Conservation (phyloP, 2,797 vertebrate species). For the Anguilla pacifica region DNA sequence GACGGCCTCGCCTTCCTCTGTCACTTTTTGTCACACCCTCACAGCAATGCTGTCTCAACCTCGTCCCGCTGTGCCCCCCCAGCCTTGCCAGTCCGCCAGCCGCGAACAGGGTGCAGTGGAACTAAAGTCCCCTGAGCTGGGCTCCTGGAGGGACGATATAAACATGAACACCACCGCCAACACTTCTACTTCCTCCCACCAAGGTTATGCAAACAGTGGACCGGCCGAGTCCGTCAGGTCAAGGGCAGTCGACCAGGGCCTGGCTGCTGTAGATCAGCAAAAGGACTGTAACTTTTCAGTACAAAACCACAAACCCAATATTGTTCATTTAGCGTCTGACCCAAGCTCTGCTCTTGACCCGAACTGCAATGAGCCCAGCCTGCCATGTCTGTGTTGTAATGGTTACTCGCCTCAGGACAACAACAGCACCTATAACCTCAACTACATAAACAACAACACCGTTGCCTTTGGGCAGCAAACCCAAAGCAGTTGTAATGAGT, state of each 20-base stretch:
- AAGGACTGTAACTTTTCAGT: constrained; percentile 55
- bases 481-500: constrained; percentile 57
- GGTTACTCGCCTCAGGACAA: constrained; percentile 76
- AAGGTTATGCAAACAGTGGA: constrained; percentile 53
- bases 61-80: constrained; percentile 65
- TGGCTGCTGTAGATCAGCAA: constrained; percentile 60
- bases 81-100: constrained; percentile 68
- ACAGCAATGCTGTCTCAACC: constrained; percentile 73
- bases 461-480: constrained; percentile 66
- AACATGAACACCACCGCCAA: constrained; percentile 65
- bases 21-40: constrained; percentile 12
- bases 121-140: constrained; percentile 60
- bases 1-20: constrained; percentile 38
- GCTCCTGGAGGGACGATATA: constrained; percentile 72
- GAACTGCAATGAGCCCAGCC: constrained; percentile 89
- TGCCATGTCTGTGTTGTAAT: constrained; percentile 87
- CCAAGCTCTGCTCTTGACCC: constrained; percentile 69
- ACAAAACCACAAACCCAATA: constrained; percentile 68
- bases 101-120: constrained; percentile 57
- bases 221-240: constrained; percentile 60
- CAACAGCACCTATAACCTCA: constrained; percentile 78
- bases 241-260: constrained; percentile 59
- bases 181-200: constrained; percentile 53
- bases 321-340: constrained; percentile 46
- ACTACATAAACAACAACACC: constrained; percentile 80